A percentile compares a stretch with the other conserved stretches of the same genome.
Evolutionary conservation across 64 coral and sea anemone species (phyloP).

Genomic region (Pocillopora verrucosa): DNA sequence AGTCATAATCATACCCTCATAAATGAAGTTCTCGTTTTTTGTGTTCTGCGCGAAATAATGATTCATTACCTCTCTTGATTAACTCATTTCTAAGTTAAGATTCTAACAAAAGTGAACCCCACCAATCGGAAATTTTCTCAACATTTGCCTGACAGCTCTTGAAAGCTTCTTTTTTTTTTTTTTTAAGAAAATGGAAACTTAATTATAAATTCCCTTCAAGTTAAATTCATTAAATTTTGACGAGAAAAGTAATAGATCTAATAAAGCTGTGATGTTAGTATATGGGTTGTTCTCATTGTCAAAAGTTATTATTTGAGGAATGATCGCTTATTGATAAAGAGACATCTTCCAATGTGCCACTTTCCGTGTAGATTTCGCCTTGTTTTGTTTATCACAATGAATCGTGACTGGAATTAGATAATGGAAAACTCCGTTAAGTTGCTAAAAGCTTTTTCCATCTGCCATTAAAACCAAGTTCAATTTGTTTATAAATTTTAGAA

Average conservation of each 20-base stretch:
- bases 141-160: background rate
- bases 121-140: conserved; percentile 24
- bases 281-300: conserved; percentile 29
- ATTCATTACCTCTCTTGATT: conserved; percentile 8
- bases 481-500: conserved; percentile 29
- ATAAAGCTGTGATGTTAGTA: background rate
- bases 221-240: conserved; percentile 41
- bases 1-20: conserved; percentile 4
- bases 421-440: conserved; percentile 11
- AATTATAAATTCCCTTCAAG: background rate
- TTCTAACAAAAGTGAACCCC: conserved; percentile 6
- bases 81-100: background rate
- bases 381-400: conserved; percentile 33
- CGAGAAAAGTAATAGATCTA: conserved; percentile 35
- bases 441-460: conserved; percentile 44
- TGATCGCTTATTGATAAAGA: conserved; percentile 31
- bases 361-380: background rate
- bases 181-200: background rate
- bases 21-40: conserved; percentile 20
- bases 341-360: background rate
- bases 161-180: background rate
- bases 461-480: conserved; percentile 28
- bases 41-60: conserved; percentile 5
- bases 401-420: conserved; percentile 40
- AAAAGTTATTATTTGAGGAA: conserved; percentile 6